Base-by-base conservation (phyloP, 1,140 invertebrate species). In the Procambarus virginalis region DNA sequence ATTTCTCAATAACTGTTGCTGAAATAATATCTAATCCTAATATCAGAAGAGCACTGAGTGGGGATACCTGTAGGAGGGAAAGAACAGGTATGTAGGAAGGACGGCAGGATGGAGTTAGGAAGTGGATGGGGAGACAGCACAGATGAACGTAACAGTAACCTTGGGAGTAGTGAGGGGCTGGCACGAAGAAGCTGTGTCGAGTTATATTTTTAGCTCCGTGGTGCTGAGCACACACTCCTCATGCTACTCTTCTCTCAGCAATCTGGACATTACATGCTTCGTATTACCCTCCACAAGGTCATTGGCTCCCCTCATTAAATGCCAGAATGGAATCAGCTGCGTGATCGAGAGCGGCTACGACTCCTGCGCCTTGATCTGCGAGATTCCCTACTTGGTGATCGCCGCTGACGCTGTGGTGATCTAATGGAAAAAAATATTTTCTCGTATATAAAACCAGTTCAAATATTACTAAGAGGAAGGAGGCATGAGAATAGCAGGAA, bases 1-100 rank as follows among this genome's bases (percentile, higher is more conserved):
- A 22, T 73, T 10, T 34, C n/a, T 73, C 22, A 73, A 34, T n/a
- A 10, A 34, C 68, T 73, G 10, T 68, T 34, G 78, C 12, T 34
- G 68, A 73, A 34, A 73, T 8, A 73, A 22, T 34, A 73, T n/a
- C 22, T 73, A 73, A 73, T 5, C 68, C 68, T 73, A 80, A 78
- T 14, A 83, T 77, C 88, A 89, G 88, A 89, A 89, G 81, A 89
- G 88, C 88, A 89, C 58, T 89, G 88, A 60, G 75, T 89, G 88
- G 82, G 76, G 58, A 60, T 68, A 78, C 81, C 88, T 84, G 88
- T 60, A 84, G 82, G 60, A 68, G 82, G 87, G 73, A 49, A 46
- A 60, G 64, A 22, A 68, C 20, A 34, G 76, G 76, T n/a, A 51
- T 81, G 81, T 60, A 73, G 34, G 55, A 84, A 70, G 64, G 88